Evolutionary conservation across 2,797 vertebrate genomes (phyloP).

Genomic region (Podargus strigoides): DNA sequence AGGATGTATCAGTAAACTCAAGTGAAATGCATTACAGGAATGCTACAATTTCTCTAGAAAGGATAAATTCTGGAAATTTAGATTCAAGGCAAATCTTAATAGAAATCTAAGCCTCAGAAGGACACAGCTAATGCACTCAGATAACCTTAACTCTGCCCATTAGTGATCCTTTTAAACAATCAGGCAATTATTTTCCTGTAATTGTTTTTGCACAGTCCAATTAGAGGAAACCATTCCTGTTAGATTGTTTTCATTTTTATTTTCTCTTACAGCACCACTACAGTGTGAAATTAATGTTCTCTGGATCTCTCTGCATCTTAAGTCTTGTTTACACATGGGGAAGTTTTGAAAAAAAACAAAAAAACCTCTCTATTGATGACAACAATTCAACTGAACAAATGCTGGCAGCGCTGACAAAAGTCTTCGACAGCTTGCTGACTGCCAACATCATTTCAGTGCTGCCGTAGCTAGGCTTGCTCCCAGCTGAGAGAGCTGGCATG

Average conservation of each 20-base stretch:
- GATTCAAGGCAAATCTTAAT: slow-evolving; percentile 48
- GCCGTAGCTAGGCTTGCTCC: background rate
- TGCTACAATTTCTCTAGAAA: background rate
- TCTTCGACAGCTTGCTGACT: background rate
- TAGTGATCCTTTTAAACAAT: slow-evolving; percentile 53
- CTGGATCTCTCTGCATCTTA: background rate
- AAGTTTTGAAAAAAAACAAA: background rate
- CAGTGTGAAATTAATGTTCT: slow-evolving; percentile 49
- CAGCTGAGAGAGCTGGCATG: background rate
- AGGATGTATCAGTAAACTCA: background rate
- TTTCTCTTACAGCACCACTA: slow-evolving; percentile 21
- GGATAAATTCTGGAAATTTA: slow-evolving; percentile 50
- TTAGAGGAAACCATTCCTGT: slow-evolving; percentile 44
- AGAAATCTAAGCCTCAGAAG: slow-evolving; percentile 46
- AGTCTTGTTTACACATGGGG: slow-evolving; percentile 18
- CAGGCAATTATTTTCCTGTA: slow-evolving; percentile 56
- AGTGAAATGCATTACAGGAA: background rate
- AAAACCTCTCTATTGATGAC: background rate
- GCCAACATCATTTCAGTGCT: background rate
- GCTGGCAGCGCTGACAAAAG: background rate
- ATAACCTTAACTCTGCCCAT: slow-evolving; percentile 55
- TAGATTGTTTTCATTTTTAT: slow-evolving; percentile 51
- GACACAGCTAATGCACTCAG: slow-evolving; percentile 6
- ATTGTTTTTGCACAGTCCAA: slow-evolving; percentile 45
- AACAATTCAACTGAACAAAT: background rate